Evolutionary conservation across 1,140 invertebrate species (phyloP), one percentile per base, ranked within the genome.

Genomic region (Calycopis cecrops): DNA sequence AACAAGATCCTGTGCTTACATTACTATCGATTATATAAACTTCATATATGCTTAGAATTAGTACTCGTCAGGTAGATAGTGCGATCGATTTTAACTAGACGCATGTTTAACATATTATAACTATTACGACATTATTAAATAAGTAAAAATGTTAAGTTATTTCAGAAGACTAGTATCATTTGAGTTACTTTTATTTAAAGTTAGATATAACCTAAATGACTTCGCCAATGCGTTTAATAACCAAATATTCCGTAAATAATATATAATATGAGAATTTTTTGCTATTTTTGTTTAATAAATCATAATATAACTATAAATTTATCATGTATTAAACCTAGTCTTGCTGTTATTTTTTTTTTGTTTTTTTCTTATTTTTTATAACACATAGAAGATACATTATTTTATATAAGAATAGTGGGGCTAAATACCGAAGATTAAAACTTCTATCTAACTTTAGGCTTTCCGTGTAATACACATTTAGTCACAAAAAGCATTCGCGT

Each of bases 241-340:
- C 21, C 21, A 28, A 28, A 28, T n/a, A n/a, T n/a, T n/a, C n/a
- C n/a, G 21, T 28, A 28, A 28, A 28, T 28, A 2, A 28, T 28
- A 28, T 28, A 3, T 28, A 3, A 3, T 28, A 28, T 28, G 2
- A 28, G 21, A 28, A 28, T 28, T 28, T 2, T 28, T 28, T 28
- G 2, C 2, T 6, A 28, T 3, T 28, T 28, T 28, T 3, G 21
- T 28, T 28, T n/a, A n/a, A n/a, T n/a, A 28, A 28, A 28, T 28
- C 21, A 28, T 28, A 6, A 3, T n/a, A n/a, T 6, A 28, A 28
- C 8, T 16, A 12, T 16, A 16, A 17, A 14, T 9, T 12, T 44
- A 44, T 44, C 40, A 44, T 44, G 40, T 44, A 44, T 44, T 44
- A 16, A 44, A 44, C 14, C 40, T 44, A 44, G 9, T n/a, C 12